Base-by-base conservation (phyloP, 2,113 vertebrate species). In the Oncorhynchus nerka region DNA sequence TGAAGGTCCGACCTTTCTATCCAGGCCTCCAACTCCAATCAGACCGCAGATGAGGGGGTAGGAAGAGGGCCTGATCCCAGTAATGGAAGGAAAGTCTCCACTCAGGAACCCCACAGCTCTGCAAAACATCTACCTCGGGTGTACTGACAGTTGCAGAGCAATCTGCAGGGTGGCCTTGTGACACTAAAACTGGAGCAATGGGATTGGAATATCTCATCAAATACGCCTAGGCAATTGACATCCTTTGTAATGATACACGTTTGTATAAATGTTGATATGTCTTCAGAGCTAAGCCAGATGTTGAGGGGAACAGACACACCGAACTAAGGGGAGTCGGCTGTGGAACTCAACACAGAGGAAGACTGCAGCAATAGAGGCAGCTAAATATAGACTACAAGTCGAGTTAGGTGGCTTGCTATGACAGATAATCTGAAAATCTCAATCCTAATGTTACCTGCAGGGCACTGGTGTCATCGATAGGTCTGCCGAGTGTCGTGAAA, bases 11-110 rank as follows among this genome's bases (percentile, higher is more conserved):
- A 86, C 89, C 88, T 89, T 71, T 73, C 68, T 84, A 81, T 81
- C 77, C 77, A 74, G 74, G 75, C 67, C 83, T 79, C 83, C 81
- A 85, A 89, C 86, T 89, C 89, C 83, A 92, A 90, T 91, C 90
- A 91, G 80, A 78, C 86, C 81, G 74, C 79, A 92, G 91, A 92
- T 90, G 86, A 93, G 87, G 88, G 89, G 84, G 88, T 84, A 88
- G 89, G 74, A 89, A 87, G 80, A 76, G 74, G 68, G 66, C 51
- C 78, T 88, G 79, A 82, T 80, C 82, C 73, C 66, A 51, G n/a
- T 87, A 88, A 88, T 85, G 81, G 78, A 84, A 80, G 77, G 74
- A 74, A 71, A 76, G 84, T 82, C 83, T 84, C 84, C 78, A 77
- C 67, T 82, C 78, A 75, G 77, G 74, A 78, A 76, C 61, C 84